phyloP scores from a whole-genome alignment of 2,797 vertebrate species.

The Myripristis murdjan region DNA sequence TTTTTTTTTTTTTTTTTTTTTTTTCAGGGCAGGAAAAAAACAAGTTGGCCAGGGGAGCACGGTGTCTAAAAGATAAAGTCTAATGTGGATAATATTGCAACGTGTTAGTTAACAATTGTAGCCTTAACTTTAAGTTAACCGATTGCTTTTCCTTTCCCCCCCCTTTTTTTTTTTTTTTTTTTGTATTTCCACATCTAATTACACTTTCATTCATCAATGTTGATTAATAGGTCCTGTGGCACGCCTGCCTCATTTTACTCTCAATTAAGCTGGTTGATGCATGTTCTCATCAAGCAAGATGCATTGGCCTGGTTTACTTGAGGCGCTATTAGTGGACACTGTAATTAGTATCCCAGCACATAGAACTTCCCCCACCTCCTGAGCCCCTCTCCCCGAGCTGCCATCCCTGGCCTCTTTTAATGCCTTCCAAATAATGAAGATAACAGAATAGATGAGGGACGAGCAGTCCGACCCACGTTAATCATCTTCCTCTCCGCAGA shows the following conservation, averaged over 20 bases:
- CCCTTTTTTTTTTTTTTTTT: slow-evolving; percentile 70
- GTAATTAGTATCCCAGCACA: slow-evolving; percentile 88
- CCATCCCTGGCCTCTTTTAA: slow-evolving; percentile 85
- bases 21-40: slow-evolving; percentile 1
- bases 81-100: slow-evolving; percentile 67
- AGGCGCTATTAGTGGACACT: slow-evolving; percentile 88
- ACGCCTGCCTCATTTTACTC: slow-evolving; percentile 88
- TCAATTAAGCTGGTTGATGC: slow-evolving; percentile 88
- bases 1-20: too few relatives aligned
- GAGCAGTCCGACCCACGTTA: slow-evolving; percentile 78
- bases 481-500: slow-evolving; percentile 77
- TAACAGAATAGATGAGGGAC: slow-evolving; percentile 82
- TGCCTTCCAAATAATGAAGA: slow-evolving; percentile 84
- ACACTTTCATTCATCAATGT: slow-evolving; percentile 88
- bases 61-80: slow-evolving; percentile 48
- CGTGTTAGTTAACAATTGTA: slow-evolving; percentile 74
- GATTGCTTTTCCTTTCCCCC: slow-evolving; percentile 68
- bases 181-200: slow-evolving; percentile 88
- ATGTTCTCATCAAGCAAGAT: slow-evolving; percentile 88
- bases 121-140: slow-evolving; percentile 82
- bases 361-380: slow-evolving; percentile 82
- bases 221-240: slow-evolving; percentile 88
- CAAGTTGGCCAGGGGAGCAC: slow-evolving; percentile 32
- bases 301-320: slow-evolving; percentile 87
- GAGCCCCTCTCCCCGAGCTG: slow-evolving; percentile 79